A percentile compares a stretch with the other conserved stretches of the same genome.
Evolutionary conservation across 2,113 vertebrate genomes (phyloP).

Genomic region (Ploceus nigricollis): DNA sequence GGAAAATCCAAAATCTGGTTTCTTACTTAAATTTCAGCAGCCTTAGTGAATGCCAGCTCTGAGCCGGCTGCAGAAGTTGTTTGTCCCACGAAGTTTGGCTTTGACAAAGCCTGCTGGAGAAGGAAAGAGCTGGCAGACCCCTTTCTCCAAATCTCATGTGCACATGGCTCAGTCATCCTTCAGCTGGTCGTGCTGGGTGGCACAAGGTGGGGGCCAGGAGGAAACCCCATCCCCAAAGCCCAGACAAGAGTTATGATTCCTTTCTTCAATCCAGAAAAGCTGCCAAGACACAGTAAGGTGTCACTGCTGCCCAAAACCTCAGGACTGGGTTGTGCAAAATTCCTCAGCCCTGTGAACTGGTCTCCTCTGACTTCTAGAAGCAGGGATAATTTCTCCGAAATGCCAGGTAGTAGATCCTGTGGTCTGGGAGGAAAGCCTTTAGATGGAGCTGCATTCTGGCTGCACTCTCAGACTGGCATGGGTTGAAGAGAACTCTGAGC

Average conservation of each 20-base stretch:
- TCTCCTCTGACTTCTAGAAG: background rate
- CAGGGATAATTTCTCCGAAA: background rate
- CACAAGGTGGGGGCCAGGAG: background rate
- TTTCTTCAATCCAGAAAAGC: background rate
- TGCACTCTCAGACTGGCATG: background rate
- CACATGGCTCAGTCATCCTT: background rate
- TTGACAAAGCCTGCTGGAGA: background rate
- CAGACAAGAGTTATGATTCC: fast-evolving
- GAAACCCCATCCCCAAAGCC: background rate
- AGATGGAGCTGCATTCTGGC: background rate
- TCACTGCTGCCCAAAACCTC: background rate
- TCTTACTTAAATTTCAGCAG: slow-evolving; percentile 6
- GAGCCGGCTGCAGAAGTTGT: background rate
- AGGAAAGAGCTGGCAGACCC: background rate
- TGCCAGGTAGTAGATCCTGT: background rate
- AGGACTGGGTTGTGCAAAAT: background rate
- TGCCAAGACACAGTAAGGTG: background rate
- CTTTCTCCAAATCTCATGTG: background rate
- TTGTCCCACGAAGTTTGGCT: background rate
- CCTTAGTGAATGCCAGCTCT: background rate
- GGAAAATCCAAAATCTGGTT: slow-evolving; percentile 16
- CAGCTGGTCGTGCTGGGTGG: background rate
- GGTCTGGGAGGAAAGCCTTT: background rate
- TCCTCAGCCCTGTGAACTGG: background rate
- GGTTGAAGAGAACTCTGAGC: background rate